Percentiles rank a stretch among this genome's conserved stretches.
phyloP scores from a whole-genome alignment of 53 echinoderm and acorn worm species.

The Apostichopus leukothele region DNA sequence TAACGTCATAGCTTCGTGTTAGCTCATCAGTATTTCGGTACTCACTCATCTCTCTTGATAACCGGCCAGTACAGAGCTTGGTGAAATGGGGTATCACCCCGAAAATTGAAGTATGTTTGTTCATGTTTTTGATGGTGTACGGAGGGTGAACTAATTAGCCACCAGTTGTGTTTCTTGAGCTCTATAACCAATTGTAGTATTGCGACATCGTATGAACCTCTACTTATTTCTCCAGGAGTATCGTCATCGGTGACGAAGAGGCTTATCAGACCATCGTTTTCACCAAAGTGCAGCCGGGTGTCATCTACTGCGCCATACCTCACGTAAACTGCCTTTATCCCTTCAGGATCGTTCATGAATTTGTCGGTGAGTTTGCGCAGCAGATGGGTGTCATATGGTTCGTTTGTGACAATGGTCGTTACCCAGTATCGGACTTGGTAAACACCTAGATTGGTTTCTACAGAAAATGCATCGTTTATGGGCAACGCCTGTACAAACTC shows the following conservation, averaged over 20 bases:
- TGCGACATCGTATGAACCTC: neutral
- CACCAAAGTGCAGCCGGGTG: neutral
- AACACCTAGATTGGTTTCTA: neutral
- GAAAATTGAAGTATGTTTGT: neutral
- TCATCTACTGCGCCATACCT: conserved; percentile 13
- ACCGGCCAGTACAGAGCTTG: neutral
- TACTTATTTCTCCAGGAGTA: neutral
- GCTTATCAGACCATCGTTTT: conserved; percentile 10
- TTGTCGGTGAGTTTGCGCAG: neutral
- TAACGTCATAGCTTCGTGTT: no score
- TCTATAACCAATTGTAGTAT: neutral
- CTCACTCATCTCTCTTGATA: no score
- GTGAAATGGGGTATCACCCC: neutral
- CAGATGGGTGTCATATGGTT: neutral
- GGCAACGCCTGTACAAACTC: conserved; percentile 16
- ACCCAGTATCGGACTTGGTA: conserved; percentile 22
- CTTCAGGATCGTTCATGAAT: neutral
- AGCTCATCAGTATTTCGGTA: no score
- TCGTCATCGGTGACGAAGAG: conserved; percentile 7
- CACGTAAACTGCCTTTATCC: neutral
- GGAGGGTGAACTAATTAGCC: neutral
- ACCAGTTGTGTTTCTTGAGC: neutral
- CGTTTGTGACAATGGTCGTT: neutral
- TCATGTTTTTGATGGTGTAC: neutral
- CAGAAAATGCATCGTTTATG: neutral